phyloP scores from a whole-genome alignment of 2,888 invertebrate genomes.

The Amorpha juglandis region DNA sequence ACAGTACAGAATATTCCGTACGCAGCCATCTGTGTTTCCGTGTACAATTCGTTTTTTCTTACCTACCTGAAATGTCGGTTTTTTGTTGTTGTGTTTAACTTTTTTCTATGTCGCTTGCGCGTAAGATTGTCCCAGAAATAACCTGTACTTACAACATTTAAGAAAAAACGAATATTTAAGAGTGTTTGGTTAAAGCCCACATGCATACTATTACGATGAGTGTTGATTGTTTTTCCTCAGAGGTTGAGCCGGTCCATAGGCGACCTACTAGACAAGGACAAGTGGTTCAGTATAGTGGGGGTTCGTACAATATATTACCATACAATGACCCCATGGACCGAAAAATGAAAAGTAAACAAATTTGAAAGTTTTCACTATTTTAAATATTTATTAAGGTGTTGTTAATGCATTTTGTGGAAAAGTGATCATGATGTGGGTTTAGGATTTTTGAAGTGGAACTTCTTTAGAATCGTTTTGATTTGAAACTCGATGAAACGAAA shows the following conservation, averaged over 20 bases:
- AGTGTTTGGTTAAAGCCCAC: constrained; percentile 24
- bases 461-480: no score
- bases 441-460: neutral
- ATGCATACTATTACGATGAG: constrained; percentile 15
- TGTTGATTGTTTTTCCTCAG: constrained; percentile 48
- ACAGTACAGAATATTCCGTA: no score
- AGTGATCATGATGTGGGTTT: neutral
- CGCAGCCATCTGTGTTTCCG: neutral
- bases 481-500: no score
- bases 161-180: constrained; percentile 31
- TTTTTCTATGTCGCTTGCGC: no score
- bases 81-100: no score
- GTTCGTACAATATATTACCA: constrained; percentile 47
- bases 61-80: neutral
- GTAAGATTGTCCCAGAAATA: no score
- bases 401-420: constrained; percentile 4
- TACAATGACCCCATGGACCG: constrained; percentile 33
- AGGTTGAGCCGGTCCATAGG: constrained; percentile 44
- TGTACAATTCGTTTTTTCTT: neutral
- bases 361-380: constrained; percentile 17
- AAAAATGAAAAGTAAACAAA: constrained; percentile 28
- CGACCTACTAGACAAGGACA: constrained; percentile 42
- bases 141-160: neutral
- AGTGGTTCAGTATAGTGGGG: constrained; percentile 49
- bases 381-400: neutral